phyloP scores from a whole-genome alignment of 2,797 vertebrate species.

The Coranthus polyacanthus region DNA sequence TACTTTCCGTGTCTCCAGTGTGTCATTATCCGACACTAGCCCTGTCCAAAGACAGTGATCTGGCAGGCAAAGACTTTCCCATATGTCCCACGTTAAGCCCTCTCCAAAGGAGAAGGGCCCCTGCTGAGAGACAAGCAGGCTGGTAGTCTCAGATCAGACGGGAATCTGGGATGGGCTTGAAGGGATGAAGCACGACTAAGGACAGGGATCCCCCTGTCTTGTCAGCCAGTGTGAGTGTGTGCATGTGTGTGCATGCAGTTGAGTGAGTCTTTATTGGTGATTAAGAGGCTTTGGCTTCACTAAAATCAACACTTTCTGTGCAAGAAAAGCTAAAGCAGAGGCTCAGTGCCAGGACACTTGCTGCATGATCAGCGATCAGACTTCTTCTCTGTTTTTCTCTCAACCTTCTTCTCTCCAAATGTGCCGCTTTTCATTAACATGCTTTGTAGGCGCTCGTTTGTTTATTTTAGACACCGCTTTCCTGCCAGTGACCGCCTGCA shows the following conservation, averaged over 20 bases:
- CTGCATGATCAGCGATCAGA: slow-evolving; percentile 18
- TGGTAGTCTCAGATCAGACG: slow-evolving; percentile 54
- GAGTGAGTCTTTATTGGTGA: slow-evolving; percentile 45
- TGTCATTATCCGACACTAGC: slow-evolving; percentile 66
- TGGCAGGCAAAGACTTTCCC: slow-evolving; percentile 70
- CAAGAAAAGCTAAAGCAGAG: slow-evolving; percentile 7
- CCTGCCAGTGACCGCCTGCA: slow-evolving; percentile 27
- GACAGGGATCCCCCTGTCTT: slow-evolving; percentile 60
- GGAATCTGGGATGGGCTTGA: slow-evolving; percentile 39
- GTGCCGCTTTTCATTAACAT: slow-evolving; percentile 2
- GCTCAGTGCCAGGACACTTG: slow-evolving; percentile 33
- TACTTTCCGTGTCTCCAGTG: slow-evolving; percentile 45
- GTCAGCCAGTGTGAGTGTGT: slow-evolving; percentile 26
- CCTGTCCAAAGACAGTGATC: slow-evolving; percentile 54
- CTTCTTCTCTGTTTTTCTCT: neutral
- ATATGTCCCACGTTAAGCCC: slow-evolving; percentile 73
- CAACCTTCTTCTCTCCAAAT: neutral
- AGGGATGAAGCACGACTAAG: slow-evolving; percentile 38
- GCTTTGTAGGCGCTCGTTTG: slow-evolving; percentile 2
- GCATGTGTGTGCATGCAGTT: slow-evolving; percentile 12
- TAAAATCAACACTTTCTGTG: slow-evolving; percentile 65
- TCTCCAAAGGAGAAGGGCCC: slow-evolving; percentile 44
- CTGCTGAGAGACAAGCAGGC: slow-evolving; percentile 62
- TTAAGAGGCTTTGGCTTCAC: slow-evolving; percentile 65
- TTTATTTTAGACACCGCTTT: slow-evolving; percentile 19